phyloP scores from a whole-genome alignment of 2,797 vertebrate genomes.

The Phylloscopus collybita region DNA sequence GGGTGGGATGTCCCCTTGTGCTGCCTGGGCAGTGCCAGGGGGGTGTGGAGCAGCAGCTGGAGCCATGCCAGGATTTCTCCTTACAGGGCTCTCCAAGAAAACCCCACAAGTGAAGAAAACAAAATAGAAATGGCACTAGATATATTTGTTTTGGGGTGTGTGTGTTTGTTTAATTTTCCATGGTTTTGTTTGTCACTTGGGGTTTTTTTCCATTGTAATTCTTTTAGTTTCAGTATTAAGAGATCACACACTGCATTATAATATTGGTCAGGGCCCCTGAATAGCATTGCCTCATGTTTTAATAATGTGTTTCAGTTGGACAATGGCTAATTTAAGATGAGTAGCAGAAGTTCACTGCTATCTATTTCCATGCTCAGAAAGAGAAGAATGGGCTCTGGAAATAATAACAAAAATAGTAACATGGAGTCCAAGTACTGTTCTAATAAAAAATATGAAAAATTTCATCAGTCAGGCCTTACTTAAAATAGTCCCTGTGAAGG shows the following conservation, averaged over 20 bases:
- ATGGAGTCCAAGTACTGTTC: neutral
- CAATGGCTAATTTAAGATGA: constrained; percentile 23
- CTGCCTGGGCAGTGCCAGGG: neutral
- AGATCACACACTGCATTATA: neutral
- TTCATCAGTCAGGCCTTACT: neutral
- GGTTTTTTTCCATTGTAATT: neutral
- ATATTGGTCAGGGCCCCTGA: constrained; percentile 17
- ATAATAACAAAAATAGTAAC: constrained; percentile 49
- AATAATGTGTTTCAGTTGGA: constrained; percentile 53
- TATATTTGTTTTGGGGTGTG: neutral
- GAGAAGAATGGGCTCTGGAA: constrained; percentile 61
- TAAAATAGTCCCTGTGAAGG: neutral
- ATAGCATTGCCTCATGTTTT: constrained; percentile 50
- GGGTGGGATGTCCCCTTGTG: neutral
- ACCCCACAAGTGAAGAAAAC: neutral
- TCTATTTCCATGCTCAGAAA: neutral
- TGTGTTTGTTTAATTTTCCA: neutral
- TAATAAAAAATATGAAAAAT: neutral
- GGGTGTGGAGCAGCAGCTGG: neutral
- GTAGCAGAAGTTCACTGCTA: constrained; percentile 17
- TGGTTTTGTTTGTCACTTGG: neutral
- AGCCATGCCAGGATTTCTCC: neutral
- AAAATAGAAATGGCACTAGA: neutral
- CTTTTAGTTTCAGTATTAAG: neutral
- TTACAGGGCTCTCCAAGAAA: neutral